These are phyloP conservation scores for Molanna angustata DNA, from an alignment of 2,888 invertebrate species.

Conservation along the genomic window DNA sequence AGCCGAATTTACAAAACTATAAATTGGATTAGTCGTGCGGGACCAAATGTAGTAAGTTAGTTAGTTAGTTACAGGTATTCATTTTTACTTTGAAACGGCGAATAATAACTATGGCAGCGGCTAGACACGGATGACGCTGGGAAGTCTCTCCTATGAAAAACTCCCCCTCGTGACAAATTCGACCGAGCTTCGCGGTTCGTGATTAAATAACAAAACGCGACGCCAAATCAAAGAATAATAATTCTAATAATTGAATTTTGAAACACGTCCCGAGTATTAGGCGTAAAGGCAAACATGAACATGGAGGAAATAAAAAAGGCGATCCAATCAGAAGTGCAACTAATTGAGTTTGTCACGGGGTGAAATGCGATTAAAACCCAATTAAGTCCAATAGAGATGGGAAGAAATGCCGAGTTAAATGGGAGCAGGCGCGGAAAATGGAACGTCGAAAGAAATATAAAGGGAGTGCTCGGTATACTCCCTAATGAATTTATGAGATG, in stretches of 20 bases:
- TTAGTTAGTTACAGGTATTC: too few relatives aligned
- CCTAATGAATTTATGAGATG: slow-evolving; percentile 26
- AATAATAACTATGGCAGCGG: not conserved
- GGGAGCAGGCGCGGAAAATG: slow-evolving; percentile 21
- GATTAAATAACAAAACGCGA: slow-evolving; percentile 16
- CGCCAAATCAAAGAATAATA: slow-evolving; percentile 30
- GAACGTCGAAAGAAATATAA: slow-evolving; percentile 19
- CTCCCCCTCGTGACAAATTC: not conserved
- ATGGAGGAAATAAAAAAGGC: slow-evolving; percentile 20
- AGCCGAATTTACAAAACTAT: too few relatives aligned
- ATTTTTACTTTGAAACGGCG: too few relatives aligned
- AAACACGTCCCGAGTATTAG: slow-evolving; percentile 1
- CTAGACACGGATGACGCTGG: not conserved
- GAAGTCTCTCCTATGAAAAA: not conserved
- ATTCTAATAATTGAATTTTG: slow-evolving; percentile 24
- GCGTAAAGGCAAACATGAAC: slow-evolving; percentile 12
- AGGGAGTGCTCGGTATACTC: slow-evolving; percentile 3
- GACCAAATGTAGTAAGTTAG: too few relatives aligned
- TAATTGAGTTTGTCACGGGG: slow-evolving; percentile 33
- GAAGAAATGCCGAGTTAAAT: slow-evolving; percentile 24
- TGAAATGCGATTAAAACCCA: slow-evolving; percentile 33
- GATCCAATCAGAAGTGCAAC: slow-evolving; percentile 31
- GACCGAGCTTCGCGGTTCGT: not conserved
- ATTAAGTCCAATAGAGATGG: slow-evolving; percentile 23
- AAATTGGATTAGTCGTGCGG: too few relatives aligned